phyloP scores from a whole-genome alignment of 2,797 vertebrate species.

The Ceyx erithaca region DNA sequence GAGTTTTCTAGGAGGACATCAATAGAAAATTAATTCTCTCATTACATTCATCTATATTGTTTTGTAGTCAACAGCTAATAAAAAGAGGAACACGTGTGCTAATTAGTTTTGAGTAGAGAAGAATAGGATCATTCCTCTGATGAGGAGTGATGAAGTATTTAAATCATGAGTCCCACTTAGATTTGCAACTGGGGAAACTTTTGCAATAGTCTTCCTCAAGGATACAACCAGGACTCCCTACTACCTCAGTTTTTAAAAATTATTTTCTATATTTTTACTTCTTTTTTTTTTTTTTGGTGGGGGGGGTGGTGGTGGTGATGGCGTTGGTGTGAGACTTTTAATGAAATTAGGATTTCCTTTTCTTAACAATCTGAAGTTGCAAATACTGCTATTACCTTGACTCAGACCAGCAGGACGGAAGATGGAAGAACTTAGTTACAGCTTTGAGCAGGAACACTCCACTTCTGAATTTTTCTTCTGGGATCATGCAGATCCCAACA shows the following conservation, averaged over 20 bases:
- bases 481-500: slow-evolving; percentile 73
- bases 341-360: too few relatives aligned
- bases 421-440: slow-evolving; percentile 80
- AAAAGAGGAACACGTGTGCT: slow-evolving; percentile 54
- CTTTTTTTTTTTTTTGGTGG: background rate
- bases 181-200: background rate
- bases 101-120: slow-evolving; percentile 76
- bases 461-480: slow-evolving; percentile 77
- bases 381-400: background rate
- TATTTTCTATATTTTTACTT: too few relatives aligned
- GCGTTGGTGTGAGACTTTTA: background rate
- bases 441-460: slow-evolving; percentile 77
- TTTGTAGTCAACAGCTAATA: background rate
- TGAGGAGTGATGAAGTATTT: slow-evolving; percentile 75
- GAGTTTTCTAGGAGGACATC: background rate
- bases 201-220: background rate
- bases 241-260: background rate
- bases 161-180: slow-evolving; percentile 28
- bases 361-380: background rate
- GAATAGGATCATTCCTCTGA: slow-evolving; percentile 65
- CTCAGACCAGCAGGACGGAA: accelerated
- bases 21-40: background rate
- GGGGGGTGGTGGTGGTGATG: accelerated
- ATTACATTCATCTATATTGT: background rate
- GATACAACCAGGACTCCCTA: background rate